phyloP scores from a whole-genome alignment of 2,888 invertebrate species.

The Oxyteleia sp. region DNA sequence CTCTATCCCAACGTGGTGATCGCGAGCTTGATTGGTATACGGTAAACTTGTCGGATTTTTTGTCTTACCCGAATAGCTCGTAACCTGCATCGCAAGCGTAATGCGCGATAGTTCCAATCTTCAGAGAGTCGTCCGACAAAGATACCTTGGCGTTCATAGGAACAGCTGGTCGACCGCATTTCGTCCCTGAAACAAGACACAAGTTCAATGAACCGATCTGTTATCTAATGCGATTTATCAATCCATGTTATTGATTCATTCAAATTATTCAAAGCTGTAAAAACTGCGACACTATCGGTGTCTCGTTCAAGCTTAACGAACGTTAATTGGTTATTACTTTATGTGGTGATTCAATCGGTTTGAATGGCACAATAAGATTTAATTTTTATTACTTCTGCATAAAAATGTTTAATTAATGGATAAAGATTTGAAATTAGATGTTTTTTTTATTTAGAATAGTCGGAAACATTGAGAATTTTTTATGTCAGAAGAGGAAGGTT shows the following conservation, averaged over 20 bases:
- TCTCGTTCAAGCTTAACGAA: background rate
- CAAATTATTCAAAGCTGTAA: constrained; percentile 37
- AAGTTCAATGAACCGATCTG: constrained; percentile 67
- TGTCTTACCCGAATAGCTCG: constrained; percentile 93
- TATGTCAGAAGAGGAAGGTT: too few species aligned
- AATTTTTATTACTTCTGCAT: too few species aligned
- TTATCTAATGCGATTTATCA: constrained; percentile 57
- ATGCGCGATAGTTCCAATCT: constrained; percentile 90
- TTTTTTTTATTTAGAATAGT: too few species aligned
- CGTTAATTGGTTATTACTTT: constrained; percentile 13
- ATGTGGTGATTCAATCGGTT: background rate
- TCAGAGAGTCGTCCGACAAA: constrained; percentile 89
- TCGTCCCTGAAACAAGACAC: constrained; percentile 87
- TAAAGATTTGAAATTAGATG: too few species aligned
- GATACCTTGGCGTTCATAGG: constrained; percentile 94
- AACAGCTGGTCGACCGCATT: constrained; percentile 95
- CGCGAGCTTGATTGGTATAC: constrained; percentile 70
- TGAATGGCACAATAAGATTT: background rate
- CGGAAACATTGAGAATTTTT: too few species aligned
- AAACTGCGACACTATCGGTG: constrained; percentile 5
- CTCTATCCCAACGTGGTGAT: constrained; percentile 70
- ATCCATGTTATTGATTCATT: constrained; percentile 39
- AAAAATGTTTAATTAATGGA: too few species aligned
- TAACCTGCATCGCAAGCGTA: constrained; percentile 96
- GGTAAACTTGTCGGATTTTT: constrained; percentile 68